phyloP scores from a whole-genome alignment of 2,888 invertebrate species.

The Drosophila neonasuta region DNA sequence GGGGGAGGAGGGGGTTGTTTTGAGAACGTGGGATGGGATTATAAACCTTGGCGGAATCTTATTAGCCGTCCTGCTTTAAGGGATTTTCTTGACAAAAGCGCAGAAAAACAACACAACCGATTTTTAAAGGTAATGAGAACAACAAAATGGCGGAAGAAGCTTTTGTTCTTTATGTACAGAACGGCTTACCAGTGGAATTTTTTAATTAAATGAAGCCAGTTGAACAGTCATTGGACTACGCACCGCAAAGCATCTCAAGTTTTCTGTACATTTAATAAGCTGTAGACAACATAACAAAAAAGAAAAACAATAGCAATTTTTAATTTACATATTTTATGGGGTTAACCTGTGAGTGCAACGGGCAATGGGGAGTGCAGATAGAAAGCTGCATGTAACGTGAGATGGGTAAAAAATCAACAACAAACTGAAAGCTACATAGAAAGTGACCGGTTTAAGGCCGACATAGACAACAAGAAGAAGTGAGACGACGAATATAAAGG shows the following conservation, averaged over 20 bases:
- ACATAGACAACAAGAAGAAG: constrained; percentile 1
- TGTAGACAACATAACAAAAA: constrained; percentile 4
- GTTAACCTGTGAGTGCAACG: constrained; percentile 25
- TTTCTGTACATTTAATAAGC: constrained; percentile 36
- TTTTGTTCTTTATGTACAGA: constrained; percentile 18
- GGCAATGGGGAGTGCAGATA: constrained; percentile 15
- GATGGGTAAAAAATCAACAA: constrained; percentile 46
- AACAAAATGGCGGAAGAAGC: constrained; percentile 9
- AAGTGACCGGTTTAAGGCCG: constrained; percentile 50
- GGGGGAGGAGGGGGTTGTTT: background rate
- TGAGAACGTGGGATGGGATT: constrained; percentile 19
- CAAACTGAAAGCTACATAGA: constrained; percentile 43
- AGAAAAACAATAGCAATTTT: constrained; percentile 48
- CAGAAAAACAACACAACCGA: background rate
- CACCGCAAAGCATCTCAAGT: constrained; percentile 29
- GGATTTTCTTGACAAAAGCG: constrained; percentile 27
- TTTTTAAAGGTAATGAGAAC: constrained; percentile 32
- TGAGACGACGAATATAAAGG: constrained; percentile 1
- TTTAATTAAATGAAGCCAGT: constrained; percentile 50
- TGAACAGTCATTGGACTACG: constrained; percentile 17
- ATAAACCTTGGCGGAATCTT: constrained; percentile 39
- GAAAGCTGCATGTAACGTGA: constrained; percentile 47
- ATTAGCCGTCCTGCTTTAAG: constrained; percentile 41
- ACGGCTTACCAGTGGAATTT: constrained; percentile 9
- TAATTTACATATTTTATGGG: constrained; percentile 58